Base-by-base conservation (phyloP, 2,113 vertebrate genomes). In the Columba janthina region DNA sequence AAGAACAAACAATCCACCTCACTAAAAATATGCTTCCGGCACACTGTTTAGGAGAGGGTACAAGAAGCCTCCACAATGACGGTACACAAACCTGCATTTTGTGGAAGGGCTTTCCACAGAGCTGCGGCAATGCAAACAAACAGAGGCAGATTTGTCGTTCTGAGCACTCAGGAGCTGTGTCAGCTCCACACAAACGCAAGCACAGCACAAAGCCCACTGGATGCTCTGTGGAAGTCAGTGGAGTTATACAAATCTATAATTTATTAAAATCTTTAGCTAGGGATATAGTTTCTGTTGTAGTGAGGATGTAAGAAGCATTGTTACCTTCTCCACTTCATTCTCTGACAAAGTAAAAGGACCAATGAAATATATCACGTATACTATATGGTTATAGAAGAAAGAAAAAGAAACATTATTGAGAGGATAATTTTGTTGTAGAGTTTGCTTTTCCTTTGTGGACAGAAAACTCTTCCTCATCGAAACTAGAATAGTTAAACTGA, bases 111-210 rank as follows among this genome's bases (percentile, higher is more conserved):
- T 90, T 79, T 93, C 88, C 0, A 2, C 11, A 26, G 85, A 88
- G 62, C 85, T 85, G 78, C 60, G 57, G 88, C 1, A 4, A 18
- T 48, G 79, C 53, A 79, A 46, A 64, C 3, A 32, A 70, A 64
- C 1, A 0, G 25, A 32, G n/a, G 2, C 78, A 93, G 88, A 85
- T 94, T 92, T 93, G 89, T 90, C 85, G 90, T 79, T 88, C 69
- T 74, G 81, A 85, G 70, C 56, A 58, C 70, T 93, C 73, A 40
- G 61, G 76, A 81, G 85, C 81, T 88, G 74, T 85, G 90, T 93
- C 88, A 91, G 92, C 85, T 94, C 66, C 86, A 42, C 54, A 40
- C 19, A 67, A 88, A 61, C 10, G 40, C 75, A 93, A 88, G 40
- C 14, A 1, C 58, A 88, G 93, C 89, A 90, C 78, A 85, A 92